A percentile compares a stretch with the other conserved stretches of the same genome.
phyloP scores from a whole-genome alignment of 2,797 vertebrate species.

The Muraenolepis orangiensis region DNA sequence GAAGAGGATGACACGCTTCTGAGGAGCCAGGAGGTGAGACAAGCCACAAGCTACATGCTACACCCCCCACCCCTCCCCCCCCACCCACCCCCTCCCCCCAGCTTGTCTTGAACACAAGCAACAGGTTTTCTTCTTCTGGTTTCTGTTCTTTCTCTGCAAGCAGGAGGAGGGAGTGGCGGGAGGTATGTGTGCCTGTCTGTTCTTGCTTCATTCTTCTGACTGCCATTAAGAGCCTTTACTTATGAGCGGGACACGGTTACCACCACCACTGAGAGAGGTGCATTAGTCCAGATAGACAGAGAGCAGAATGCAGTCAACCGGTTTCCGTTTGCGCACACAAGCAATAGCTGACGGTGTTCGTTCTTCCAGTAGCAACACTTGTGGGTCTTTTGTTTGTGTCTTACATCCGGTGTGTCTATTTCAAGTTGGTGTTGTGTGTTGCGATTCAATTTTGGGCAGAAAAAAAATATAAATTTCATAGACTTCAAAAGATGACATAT shows the following conservation, averaged over 20 bases:
- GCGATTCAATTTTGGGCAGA: not conserved
- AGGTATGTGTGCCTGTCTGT: conserved; percentile 60
- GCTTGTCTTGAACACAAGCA: not conserved
- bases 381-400: too few species aligned
- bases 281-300: not conserved
- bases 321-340: not conserved
- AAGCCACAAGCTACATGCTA: not conserved
- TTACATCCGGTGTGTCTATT: too few species aligned
- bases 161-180: conserved; percentile 49
- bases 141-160: conserved; percentile 25
- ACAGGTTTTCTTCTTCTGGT: not conserved
- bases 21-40: not conserved
- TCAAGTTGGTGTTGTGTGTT: not conserved
- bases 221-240: not conserved
- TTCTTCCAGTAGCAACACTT: not conserved
- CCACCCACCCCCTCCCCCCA: not conserved
- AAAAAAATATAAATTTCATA: not conserved
- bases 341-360: not conserved
- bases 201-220: conserved; percentile 51
- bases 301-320: not conserved
- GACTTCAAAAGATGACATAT: not conserved
- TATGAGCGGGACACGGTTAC: not conserved
- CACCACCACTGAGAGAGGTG: not conserved
- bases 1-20: not conserved
- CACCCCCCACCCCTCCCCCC: not conserved